Percentiles rank a stretch among this genome's conserved stretches.
phyloP scores from a whole-genome alignment of 2,888 invertebrate species.

The Metacarcinus magister region DNA sequence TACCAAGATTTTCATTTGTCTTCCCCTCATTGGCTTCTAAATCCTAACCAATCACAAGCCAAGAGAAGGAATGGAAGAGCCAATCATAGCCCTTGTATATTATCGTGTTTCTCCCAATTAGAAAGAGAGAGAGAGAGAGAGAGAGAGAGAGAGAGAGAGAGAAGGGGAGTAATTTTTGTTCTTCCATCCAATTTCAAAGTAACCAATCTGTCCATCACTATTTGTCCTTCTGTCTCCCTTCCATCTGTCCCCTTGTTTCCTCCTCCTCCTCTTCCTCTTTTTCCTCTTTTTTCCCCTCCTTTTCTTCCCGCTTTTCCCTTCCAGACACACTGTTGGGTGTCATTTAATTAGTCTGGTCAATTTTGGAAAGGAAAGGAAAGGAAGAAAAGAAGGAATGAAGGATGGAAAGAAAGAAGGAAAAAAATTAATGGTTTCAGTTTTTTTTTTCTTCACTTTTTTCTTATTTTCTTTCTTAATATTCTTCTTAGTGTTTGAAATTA shows the following conservation, averaged over 20 bases:
- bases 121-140: too few species aligned
- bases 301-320: not conserved
- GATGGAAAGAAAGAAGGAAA: not conserved
- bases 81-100: too few species aligned
- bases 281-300: not conserved
- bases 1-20: too few species aligned
- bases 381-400: not conserved
- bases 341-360: constrained; percentile 1
- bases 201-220: not conserved
- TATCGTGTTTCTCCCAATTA: too few species aligned
- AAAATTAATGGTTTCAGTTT: not conserved
- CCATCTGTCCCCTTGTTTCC: too few species aligned
- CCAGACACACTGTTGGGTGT: not conserved
- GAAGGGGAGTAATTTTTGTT: not conserved
- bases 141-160: not conserved
- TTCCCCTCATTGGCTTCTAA: too few species aligned
- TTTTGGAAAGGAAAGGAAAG: not conserved
- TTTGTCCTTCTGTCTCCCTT: not conserved
- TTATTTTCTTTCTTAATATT: too few species aligned
- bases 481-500: not conserved
- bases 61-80: too few species aligned
- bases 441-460: too few species aligned
- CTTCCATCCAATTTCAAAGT: not conserved
- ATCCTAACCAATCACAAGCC: too few species aligned
- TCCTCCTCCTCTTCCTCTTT: not conserved